Evolutionary conservation across 2,113 vertebrate genomes (phyloP).

Genomic region (Ornithorhynchus anatinus): DNA sequence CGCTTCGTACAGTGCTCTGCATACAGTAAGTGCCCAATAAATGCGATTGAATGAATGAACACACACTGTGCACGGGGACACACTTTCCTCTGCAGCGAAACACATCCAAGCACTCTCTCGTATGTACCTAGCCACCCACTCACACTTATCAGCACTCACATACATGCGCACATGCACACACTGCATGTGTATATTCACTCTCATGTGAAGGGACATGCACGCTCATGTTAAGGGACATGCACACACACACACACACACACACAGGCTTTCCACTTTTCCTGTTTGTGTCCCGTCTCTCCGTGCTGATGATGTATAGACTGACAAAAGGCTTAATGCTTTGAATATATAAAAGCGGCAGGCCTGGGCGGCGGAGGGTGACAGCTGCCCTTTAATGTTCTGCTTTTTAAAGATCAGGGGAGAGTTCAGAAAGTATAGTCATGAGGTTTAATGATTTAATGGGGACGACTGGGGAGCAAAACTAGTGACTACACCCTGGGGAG

Average conservation of each 20-base stretch:
- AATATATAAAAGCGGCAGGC: constrained; percentile 81
- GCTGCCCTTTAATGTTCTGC: constrained; percentile 85
- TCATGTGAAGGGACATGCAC: no score
- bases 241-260: constrained; percentile 59
- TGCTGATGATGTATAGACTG: constrained; percentile 82
- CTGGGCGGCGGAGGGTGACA: constrained; percentile 79
- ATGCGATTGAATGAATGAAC: no score
- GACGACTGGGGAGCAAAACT: constrained; percentile 83
- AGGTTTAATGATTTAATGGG: constrained; percentile 93
- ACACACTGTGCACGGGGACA: no score
- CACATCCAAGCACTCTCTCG: no score
- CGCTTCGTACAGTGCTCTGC: no score
- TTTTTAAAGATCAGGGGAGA: constrained; percentile 91
- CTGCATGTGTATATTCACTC: no score
- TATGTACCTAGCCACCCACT: no score
- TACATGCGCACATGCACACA: no score
- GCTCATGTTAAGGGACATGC: no score
- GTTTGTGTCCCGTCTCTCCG: constrained; percentile 56
- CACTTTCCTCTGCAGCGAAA: no score
- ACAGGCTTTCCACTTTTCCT: constrained; percentile 64
- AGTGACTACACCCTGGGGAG: constrained; percentile 87
- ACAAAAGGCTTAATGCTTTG: constrained; percentile 82
- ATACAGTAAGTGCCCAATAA: no score
- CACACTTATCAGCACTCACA: no score
- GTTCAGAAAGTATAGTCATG: constrained; percentile 88